Percentiles rank a stretch among this genome's conserved stretches.
Conservation (phyloP, 1,140 invertebrate genomes). For the Argopecten irradians region DNA sequence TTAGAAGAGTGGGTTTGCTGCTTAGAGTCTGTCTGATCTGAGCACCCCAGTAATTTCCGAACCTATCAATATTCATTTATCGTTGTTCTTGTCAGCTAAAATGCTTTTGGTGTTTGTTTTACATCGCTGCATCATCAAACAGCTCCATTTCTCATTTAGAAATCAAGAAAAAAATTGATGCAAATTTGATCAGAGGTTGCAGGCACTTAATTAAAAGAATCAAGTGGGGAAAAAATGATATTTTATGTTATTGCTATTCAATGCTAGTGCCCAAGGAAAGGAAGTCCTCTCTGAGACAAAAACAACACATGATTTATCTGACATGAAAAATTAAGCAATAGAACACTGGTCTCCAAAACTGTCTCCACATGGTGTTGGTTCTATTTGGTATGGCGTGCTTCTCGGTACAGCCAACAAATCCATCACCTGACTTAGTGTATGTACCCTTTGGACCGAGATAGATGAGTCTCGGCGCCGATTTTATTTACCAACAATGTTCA, state of each 20-base stretch:
- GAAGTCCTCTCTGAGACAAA: neutral
- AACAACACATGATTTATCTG: neutral
- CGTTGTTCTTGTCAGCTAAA: neutral
- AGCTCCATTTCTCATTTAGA: neutral
- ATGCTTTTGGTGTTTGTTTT: neutral
- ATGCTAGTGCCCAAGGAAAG: neutral
- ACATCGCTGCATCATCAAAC: neutral
- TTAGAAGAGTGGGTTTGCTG: neutral
- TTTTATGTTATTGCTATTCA: slow-evolving; percentile 11
- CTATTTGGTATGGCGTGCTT: neutral
- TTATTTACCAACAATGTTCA: neutral
- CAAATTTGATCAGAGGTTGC: neutral
- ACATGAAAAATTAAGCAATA: slow-evolving; percentile 10
- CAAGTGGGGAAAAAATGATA: neutral
- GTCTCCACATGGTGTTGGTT: neutral
- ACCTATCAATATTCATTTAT: slow-evolving; percentile 12
- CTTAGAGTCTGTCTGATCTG: neutral
- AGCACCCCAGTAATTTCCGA: slow-evolving; percentile 9
- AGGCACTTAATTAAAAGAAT: neutral
- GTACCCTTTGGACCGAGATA: neutral
- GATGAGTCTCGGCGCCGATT: neutral
- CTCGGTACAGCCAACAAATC: neutral
- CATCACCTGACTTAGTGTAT: too few species aligned
- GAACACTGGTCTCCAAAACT: neutral
- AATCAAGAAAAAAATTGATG: neutral